Evolutionary conservation across 1,140 invertebrate genomes (phyloP).

Genomic region (Bacillus rossius): DNA sequence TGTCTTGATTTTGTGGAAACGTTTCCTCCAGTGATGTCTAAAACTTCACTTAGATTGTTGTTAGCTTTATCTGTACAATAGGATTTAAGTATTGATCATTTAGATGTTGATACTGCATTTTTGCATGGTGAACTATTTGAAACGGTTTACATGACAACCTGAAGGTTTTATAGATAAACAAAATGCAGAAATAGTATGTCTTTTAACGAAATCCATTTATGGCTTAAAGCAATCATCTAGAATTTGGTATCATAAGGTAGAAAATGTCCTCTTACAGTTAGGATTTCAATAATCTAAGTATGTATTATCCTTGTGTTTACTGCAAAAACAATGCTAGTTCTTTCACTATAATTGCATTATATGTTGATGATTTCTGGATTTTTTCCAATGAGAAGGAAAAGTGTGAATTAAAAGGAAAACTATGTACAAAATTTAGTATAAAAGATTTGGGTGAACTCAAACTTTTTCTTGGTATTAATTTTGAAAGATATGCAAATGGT

Average conservation of each 20-base stretch:
- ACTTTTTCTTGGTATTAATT: conserved; percentile 16
- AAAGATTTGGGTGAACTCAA: conserved; percentile 13
- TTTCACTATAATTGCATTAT: conserved; percentile 10
- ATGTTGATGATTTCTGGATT: conserved; percentile 19
- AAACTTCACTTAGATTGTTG: conserved; percentile 14
- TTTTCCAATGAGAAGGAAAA: conserved; percentile 9
- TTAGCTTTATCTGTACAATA: conserved; percentile 24
- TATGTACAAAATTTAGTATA: conserved; percentile 10
- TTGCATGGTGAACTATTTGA: conserved; percentile 26
- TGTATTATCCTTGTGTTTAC: too few relatives aligned
- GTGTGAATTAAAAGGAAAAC: conserved; percentile 4
- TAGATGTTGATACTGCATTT: conserved; percentile 40
- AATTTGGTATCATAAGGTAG: conserved; percentile 22
- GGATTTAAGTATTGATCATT: conserved; percentile 27
- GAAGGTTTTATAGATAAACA: too few relatives aligned
- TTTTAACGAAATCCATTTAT: conserved; percentile 19
- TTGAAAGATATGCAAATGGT: conserved; percentile 2
- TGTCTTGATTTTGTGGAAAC: too few relatives aligned
- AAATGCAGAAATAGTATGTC: too few relatives aligned
- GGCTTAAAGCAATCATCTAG: conserved; percentile 28
- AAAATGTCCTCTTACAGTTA: too few relatives aligned
- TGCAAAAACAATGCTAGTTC: too few relatives aligned
- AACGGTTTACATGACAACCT: too few relatives aligned
- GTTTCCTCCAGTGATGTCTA: not conserved
- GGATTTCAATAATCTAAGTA: too few relatives aligned